Evolutionary conservation across 1,140 invertebrate genomes (phyloP).

Genomic region (Mercenaria mercenaria): DNA sequence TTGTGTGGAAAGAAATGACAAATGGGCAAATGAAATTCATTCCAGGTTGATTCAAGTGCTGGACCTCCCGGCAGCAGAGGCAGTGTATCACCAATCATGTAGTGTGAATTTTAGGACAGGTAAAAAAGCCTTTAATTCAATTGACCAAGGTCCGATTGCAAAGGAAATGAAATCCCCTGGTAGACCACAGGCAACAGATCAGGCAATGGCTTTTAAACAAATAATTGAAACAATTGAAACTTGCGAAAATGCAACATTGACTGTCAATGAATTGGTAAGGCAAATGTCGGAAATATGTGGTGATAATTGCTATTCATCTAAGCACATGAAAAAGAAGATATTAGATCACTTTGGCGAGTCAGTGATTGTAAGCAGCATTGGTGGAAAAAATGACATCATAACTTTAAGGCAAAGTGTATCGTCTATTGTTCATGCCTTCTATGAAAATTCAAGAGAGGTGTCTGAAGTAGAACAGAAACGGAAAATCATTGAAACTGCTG

Average conservation of each 20-base stretch:
- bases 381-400: constrained; percentile 68
- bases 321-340: constrained; percentile 63
- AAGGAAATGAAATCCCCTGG: too few species aligned
- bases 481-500: constrained; percentile 58
- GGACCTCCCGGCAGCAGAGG: constrained; percentile 34
- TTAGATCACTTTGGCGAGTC: constrained; percentile 66
- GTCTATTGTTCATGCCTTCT: constrained; percentile 61
- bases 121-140: background rate
- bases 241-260: constrained; percentile 53
- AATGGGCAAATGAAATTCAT: constrained; percentile 33
- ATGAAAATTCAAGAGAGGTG: background rate
- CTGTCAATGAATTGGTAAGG: constrained; percentile 60
- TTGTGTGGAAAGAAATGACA: constrained; percentile 55
- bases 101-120: constrained; percentile 61
- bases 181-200: too few species aligned
- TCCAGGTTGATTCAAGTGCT: constrained; percentile 16
- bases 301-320: constrained; percentile 49
- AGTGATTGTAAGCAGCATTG: constrained; percentile 63
- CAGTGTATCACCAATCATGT: constrained; percentile 63
- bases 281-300: constrained; percentile 52
- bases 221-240: too few species aligned
- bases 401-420: constrained; percentile 59
- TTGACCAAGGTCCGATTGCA: too few species aligned
- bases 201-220: too few species aligned
- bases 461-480: constrained; percentile 38